Percentiles rank a stretch among this genome's conserved stretches.
These are phyloP conservation scores for Cryptotermes secundus DNA, from an alignment of 1,140 invertebrate genomes.

Conservation along the genomic window DNA sequence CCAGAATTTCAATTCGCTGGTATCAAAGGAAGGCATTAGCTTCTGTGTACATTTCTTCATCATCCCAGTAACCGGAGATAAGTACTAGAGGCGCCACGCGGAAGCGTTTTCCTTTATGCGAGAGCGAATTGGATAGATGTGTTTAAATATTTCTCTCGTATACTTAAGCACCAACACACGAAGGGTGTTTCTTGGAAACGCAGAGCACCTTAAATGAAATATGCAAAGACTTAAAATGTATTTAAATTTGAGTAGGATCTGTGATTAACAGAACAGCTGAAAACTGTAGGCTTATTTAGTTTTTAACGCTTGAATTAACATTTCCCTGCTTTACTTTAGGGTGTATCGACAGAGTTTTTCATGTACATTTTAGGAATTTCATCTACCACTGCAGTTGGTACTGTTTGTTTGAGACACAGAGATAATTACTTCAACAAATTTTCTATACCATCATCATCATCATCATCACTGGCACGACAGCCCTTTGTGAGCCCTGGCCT, in stretches of 20 bases:
- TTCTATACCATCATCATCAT: too few species aligned
- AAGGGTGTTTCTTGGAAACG: neutral
- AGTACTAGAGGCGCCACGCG: neutral
- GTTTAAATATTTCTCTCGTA: neutral
- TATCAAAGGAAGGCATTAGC: neutral
- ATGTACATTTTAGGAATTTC: neutral
- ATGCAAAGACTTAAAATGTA: conserved; percentile 12
- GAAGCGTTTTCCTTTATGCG: neutral
- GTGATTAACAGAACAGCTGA: neutral
- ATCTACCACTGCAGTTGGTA: neutral
- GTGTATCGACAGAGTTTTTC: neutral
- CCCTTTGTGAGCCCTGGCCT: too few species aligned
- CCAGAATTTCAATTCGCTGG: neutral
- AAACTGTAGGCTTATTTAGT: neutral
- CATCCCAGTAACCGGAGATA: neutral
- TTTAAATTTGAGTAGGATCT: neutral
- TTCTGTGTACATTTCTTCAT: neutral
- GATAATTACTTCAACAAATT: neutral
- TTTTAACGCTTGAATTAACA: neutral
- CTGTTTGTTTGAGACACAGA: neutral
- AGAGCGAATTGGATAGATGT: neutral
- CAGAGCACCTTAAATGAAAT: neutral
- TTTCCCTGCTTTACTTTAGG: neutral
- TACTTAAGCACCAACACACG: neutral
- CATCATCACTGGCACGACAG: too few species aligned